Conservation (phyloP, 2,888 invertebrate genomes). For the Geotrupes spiniger region DNA sequence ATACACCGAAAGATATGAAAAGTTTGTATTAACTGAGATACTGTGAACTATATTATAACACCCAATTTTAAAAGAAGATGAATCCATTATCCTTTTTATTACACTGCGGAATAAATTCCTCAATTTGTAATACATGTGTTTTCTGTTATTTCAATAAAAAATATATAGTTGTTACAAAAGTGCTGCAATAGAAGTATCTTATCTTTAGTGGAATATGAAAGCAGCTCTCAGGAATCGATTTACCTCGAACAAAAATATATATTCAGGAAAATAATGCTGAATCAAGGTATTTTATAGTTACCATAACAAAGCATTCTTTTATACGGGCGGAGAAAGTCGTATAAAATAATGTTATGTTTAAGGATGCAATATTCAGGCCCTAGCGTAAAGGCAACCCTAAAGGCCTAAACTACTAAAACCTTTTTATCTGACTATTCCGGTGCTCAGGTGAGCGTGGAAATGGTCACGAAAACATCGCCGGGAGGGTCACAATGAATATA, state of each 20-base stretch:
- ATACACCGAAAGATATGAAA: no score
- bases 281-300: slow-evolving; percentile 25
- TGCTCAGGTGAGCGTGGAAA: slow-evolving; percentile 43
- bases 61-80: no score
- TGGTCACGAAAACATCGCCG: slow-evolving; percentile 40
- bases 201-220: no score
- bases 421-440: slow-evolving; percentile 41
- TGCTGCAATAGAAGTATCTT: no score
- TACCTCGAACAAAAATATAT: not conserved
- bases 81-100: no score
- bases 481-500: slow-evolving; percentile 43
- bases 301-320: slow-evolving; percentile 25
- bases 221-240: no score
- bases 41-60: no score
- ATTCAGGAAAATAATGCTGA: slow-evolving; percentile 12
- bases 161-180: no score
- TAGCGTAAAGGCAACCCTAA: slow-evolving; percentile 33
- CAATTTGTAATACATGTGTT: no score
- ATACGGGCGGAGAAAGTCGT: slow-evolving; percentile 18
- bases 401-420: slow-evolving; percentile 40
- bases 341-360: slow-evolving; percentile 34
- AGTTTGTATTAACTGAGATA: no score
- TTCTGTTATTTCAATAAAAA: no score
- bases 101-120: no score
- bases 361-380: slow-evolving; percentile 30